Base-by-base conservation (phyloP, 2,888 invertebrate species). In the Stenodera caucasica region DNA sequence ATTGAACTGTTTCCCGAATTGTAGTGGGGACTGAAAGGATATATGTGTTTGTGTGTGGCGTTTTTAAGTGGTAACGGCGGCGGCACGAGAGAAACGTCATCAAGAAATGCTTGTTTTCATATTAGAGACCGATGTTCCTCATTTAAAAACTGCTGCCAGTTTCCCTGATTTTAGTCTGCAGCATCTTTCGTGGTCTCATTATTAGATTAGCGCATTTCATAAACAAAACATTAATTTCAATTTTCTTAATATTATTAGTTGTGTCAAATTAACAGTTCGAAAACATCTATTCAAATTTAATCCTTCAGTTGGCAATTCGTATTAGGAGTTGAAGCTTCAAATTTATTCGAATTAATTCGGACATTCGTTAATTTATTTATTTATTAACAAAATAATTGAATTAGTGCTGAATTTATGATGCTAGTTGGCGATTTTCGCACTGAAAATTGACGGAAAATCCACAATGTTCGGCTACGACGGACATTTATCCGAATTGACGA, bases 191-290 rank as follows among this genome's bases (percentile, higher is more conserved):
- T 68, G 69, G 66, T 67, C 71, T 68, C 70, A 71, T 77, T 75
- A 77, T 77, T 76, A 75, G 71, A 76, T 77, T 77, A 76, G 62
- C 71, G 66, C 57, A 66, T 65, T 67, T 18, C 30, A 63, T 68
- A 78, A 79, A 78, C 77, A 76, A 70, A 65, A 72, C 78, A 78
- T 78, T 78, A 77, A 78, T 78, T 75, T 76, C 71, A 76, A 78
- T 78, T 76, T 76, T 78, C 73, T 76, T 71, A 76, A 77, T 77
- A 76, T 75, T 61, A 69, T 62, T 64, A 40, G 29, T 49, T 49
- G 65, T 66, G 72, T 70, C 74, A 67, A 72, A 75, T 71, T 71
- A 69, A 65, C 67, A 69, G 67, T 67, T 65, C 61, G 54, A 60
- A 62, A 55, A 53, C 40, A 29, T 26, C n/a, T n/a, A n/a, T 15